Percentiles rank a stretch among this genome's conserved stretches.
Evolutionary conservation across 2,888 invertebrate genomes (phyloP).

Genomic region (Lysandra coridon): DNA sequence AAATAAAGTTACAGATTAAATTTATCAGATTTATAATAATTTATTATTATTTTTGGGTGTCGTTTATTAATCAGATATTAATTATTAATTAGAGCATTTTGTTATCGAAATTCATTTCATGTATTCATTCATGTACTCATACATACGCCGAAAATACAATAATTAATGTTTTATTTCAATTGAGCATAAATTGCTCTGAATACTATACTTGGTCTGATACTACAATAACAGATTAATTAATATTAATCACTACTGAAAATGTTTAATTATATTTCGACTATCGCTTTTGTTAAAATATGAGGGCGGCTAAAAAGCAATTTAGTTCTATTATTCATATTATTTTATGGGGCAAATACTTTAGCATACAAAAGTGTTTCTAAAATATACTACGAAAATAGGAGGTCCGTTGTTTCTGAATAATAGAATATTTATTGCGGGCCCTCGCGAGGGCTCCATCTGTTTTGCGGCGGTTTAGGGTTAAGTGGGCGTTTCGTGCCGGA

Average conservation of each 20-base stretch:
- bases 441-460: not conserved
- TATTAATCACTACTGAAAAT: not conserved
- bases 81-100: not conserved
- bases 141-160: not conserved
- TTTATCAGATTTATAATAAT: too few relatives aligned
- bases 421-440: slow-evolving; percentile 11
- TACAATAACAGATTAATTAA: not conserved
- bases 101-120: too few relatives aligned
- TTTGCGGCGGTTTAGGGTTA: slow-evolving; percentile 18
- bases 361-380: not conserved
- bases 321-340: not conserved
- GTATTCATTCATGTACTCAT: too few relatives aligned
- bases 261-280: not conserved
- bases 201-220: not conserved
- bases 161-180: not conserved
- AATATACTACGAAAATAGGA: not conserved
- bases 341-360: not conserved
- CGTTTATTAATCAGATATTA: not conserved
- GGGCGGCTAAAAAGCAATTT: not conserved
- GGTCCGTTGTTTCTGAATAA: not conserved
- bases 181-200: not conserved
- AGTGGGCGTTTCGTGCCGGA: not conserved
- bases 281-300: not conserved
- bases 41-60: too few relatives aligned
- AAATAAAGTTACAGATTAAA: too few relatives aligned